Percentiles rank a stretch among this genome's conserved stretches.
phyloP scores from a whole-genome alignment of 2,797 vertebrate genomes.

The Silurus lanzhouensis region DNA sequence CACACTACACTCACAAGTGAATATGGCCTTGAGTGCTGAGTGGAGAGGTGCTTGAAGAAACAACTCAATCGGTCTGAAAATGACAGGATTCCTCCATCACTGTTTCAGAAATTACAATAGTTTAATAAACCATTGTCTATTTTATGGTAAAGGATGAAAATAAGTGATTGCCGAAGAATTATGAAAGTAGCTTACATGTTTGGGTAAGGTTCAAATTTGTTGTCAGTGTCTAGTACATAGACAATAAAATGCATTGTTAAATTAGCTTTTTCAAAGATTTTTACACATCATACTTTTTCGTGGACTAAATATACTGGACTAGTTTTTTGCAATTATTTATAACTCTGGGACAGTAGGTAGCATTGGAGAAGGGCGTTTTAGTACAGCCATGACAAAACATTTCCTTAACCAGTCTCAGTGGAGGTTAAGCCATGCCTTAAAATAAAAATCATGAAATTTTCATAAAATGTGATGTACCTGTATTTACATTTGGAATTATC shows the following conservation, averaged over 20 bases:
- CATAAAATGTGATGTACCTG: not conserved
- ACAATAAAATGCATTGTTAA: not conserved
- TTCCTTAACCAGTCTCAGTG: not conserved
- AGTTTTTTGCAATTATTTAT: conserved; percentile 5
- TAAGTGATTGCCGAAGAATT: not conserved
- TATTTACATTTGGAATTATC: not conserved
- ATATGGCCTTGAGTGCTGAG: conserved; percentile 13
- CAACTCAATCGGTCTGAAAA: conserved; percentile 19
- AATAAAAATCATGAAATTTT: not conserved
- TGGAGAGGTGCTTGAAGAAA: conserved; percentile 26
- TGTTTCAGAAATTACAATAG: conserved; percentile 10
- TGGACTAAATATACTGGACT: not conserved
- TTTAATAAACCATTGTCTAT: not conserved
- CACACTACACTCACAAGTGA: not conserved
- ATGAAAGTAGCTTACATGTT: not conserved
- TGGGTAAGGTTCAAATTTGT: not conserved
- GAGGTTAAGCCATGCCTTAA: not conserved
- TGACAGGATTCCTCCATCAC: not conserved
- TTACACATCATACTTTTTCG: conserved; percentile 4
- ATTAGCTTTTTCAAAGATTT: not conserved
- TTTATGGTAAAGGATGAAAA: not conserved
- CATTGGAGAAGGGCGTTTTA: not conserved
- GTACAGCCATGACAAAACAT: not conserved
- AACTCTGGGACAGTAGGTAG: not conserved
- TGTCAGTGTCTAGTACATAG: no score